Base-by-base conservation (phyloP, 2,113 vertebrate species). In the Leiothrix lutea region DNA sequence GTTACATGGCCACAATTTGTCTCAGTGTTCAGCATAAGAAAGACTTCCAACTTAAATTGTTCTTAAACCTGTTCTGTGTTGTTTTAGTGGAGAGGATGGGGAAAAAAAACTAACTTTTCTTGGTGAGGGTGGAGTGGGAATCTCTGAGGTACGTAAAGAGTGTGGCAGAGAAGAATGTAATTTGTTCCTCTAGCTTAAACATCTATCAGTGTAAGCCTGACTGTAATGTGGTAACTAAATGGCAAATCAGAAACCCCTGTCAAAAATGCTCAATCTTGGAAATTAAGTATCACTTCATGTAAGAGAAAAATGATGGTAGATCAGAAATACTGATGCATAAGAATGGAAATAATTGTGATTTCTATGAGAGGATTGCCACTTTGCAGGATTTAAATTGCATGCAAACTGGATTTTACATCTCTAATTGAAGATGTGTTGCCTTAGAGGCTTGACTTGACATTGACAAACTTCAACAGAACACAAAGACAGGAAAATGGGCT, bases 391-490 rank as follows among this genome's bases (percentile, higher is more conserved):
- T 95, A 96, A 97, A 98, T 97, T 90, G 92, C 88, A 94, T 53
- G 67, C 94, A 97, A 95, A 94, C 95, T 91, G 74, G 4, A 70
- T 92, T 98, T 97, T 94, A 91, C 81, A 86, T 97, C 95, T 97
- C 86, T 98, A 96, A 98, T 97, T 97, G 95, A 81, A 95, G 97
- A 94, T 91, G 60, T 94, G 90, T 96, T 97, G 93, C 97, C 97
- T 97, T 51, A 84, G 86, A 92, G 88, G 88, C 60, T 81, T 96
- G 95, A 72, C 94, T 96, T 97, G 95, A 98, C 94, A 90, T 47
- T 97, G 97, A 97, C 93, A 91, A 97, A 97, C 80, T 96, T 90
- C 67, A 94, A 29, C 85, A 82, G 80, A 92, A 90, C 74, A 91
- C 65, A 97, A 92, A 98, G 88, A 84, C 60, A 44, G 61, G 77